phyloP scores from a whole-genome alignment of 2,113 vertebrate species.

The Protobothrops mucrosquamatus region DNA sequence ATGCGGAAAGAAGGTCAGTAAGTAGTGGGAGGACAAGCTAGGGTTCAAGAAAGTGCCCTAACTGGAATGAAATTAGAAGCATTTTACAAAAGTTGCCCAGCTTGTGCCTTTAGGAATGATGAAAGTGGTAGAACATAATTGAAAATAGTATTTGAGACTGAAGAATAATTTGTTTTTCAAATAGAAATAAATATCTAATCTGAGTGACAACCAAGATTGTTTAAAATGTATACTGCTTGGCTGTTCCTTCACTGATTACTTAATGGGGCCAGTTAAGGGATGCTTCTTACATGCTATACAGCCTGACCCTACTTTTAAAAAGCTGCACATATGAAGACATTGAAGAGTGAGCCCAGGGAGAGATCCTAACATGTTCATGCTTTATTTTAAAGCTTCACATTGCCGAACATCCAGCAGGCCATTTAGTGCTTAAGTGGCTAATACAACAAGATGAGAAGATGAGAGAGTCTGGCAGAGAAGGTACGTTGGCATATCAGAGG shows the following conservation, averaged over 20 bases:
- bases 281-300: not conserved
- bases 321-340: not conserved
- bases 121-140: not conserved
- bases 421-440: conserved; percentile 94
- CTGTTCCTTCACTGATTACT: not conserved
- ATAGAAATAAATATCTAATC: not conserved
- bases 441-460: conserved; percentile 87
- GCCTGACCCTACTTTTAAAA: not conserved
- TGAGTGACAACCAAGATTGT: not conserved
- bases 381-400: conserved; percentile 81
- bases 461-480: conserved; percentile 77
- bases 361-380: not conserved
- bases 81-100: not conserved
- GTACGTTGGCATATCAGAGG: conserved; percentile 61
- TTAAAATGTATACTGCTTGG: not conserved
- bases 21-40: not conserved
- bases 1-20: not conserved
- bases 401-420: conserved; percentile 92
- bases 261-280: not conserved
- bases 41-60: not conserved
- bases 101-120: not conserved
- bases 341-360: not conserved
- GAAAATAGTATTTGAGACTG: not conserved
- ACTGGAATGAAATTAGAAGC: not conserved
- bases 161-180: not conserved